A percentile compares a stretch with the other conserved stretches of the same genome.
phyloP scores from a whole-genome alignment of 2,888 invertebrate species.

The Amphipyra tragopoginis region DNA sequence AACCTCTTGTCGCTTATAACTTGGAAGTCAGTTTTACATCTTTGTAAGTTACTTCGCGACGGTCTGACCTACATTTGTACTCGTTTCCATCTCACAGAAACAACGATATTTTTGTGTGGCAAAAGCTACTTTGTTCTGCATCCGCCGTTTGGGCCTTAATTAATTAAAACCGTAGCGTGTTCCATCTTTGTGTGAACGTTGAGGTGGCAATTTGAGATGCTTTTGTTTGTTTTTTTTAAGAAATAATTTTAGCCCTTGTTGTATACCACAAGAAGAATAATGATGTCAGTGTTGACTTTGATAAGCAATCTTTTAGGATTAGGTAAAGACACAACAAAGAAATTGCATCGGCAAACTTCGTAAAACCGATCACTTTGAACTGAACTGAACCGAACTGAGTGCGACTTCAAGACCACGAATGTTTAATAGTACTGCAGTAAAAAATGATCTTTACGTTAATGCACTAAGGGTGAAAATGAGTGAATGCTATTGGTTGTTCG shows the following conservation, averaged over 20 bases:
- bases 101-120: constrained; percentile 81
- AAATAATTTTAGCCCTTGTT: constrained; percentile 6
- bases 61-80: constrained; percentile 80
- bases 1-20: constrained; percentile 50
- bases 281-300: neutral
- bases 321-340: too few species aligned
- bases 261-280: neutral
- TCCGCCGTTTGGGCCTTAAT: constrained; percentile 75
- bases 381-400: too few species aligned
- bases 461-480: too few species aligned
- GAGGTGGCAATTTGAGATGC: constrained; percentile 39
- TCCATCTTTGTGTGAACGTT: constrained; percentile 46
- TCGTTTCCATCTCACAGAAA: constrained; percentile 74
- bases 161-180: constrained; percentile 72
- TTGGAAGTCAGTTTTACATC: constrained; percentile 69
- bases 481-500: too few species aligned
- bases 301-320: neutral
- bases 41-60: constrained; percentile 77
- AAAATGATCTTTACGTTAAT: too few species aligned
- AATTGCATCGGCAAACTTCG: too few species aligned
- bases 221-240: constrained; percentile 23
- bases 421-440: too few species aligned
- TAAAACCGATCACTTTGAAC: too few species aligned
- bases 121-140: constrained; percentile 77
- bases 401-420: too few species aligned